phyloP scores from a whole-genome alignment of 2,888 invertebrate species.

The Plagiodera versicolora region DNA sequence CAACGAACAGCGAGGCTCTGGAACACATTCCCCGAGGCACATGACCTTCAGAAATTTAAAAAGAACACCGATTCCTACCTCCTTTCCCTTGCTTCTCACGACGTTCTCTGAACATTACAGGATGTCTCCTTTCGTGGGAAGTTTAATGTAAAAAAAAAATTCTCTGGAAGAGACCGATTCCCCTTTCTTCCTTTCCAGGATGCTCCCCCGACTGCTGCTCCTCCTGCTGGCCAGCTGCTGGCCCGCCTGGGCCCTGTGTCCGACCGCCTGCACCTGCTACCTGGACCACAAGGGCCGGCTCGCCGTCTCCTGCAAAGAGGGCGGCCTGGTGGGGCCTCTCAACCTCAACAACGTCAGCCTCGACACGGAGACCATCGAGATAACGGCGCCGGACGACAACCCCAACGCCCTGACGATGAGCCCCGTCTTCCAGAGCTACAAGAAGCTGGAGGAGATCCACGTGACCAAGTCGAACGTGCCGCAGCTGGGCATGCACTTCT shows the following conservation, averaged over 20 bases:
- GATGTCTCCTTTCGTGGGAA: too few relatives aligned
- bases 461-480: constrained; percentile 79
- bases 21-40: too few relatives aligned
- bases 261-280: constrained; percentile 65
- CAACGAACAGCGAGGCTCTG: too few relatives aligned
- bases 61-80: too few relatives aligned
- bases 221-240: constrained; percentile 20
- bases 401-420: constrained; percentile 71
- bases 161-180: too few relatives aligned
- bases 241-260: constrained; percentile 56
- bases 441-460: constrained; percentile 68
- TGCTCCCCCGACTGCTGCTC: constrained; percentile 31
- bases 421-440: constrained; percentile 63
- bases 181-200: constrained; percentile 41
- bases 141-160: too few relatives aligned
- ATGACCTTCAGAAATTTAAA: too few relatives aligned
- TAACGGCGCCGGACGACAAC: constrained; percentile 65
- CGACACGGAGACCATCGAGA: constrained; percentile 62
- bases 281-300: constrained; percentile 62
- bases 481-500: constrained; percentile 75
- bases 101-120: too few relatives aligned
- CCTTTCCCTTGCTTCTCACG: too few relatives aligned
- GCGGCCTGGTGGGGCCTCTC: constrained; percentile 64
- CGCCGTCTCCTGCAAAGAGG: constrained; percentile 62
- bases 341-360: constrained; percentile 65